Conservation (phyloP, 2,113 vertebrate species). For the Melanerpes formicivorus region DNA sequence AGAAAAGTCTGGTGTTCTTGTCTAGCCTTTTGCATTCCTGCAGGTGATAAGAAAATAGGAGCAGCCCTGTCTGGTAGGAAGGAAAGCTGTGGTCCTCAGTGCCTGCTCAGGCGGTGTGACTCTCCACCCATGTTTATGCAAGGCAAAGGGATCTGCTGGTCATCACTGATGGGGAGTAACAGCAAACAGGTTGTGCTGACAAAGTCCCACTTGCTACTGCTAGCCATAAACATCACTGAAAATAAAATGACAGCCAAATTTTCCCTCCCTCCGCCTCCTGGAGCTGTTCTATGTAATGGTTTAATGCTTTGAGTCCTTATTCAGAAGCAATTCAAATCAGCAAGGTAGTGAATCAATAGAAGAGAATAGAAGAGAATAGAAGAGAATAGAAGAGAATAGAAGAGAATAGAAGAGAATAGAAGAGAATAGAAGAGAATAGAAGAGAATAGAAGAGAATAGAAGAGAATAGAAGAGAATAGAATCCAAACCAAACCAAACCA, state of each 20-base stretch:
- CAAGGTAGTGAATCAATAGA: not conserved
- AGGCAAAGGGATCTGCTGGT: not conserved
- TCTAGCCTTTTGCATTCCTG: not conserved
- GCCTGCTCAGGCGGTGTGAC: not conserved
- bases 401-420: too few species aligned
- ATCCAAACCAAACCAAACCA: too few species aligned
- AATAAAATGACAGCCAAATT: not conserved
- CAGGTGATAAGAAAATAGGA: not conserved
- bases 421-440: too few species aligned
- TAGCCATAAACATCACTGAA: not conserved
- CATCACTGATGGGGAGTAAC: not conserved
- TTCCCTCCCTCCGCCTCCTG: fast-evolving
- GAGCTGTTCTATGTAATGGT: not conserved
- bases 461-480: too few species aligned
- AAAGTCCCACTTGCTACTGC: not conserved
- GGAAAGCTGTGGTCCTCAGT: not conserved
- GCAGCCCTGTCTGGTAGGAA: not conserved
- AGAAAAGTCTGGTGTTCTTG: not conserved
- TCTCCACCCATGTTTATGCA: not conserved
- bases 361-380: too few species aligned
- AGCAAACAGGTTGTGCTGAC: not conserved
- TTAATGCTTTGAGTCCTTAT: conserved; percentile 4
- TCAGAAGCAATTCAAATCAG: conserved; percentile 19
- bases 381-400: too few species aligned
- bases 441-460: too few species aligned